phyloP scores from a whole-genome alignment of 2,888 invertebrate genomes.

The Anodontia alba region DNA sequence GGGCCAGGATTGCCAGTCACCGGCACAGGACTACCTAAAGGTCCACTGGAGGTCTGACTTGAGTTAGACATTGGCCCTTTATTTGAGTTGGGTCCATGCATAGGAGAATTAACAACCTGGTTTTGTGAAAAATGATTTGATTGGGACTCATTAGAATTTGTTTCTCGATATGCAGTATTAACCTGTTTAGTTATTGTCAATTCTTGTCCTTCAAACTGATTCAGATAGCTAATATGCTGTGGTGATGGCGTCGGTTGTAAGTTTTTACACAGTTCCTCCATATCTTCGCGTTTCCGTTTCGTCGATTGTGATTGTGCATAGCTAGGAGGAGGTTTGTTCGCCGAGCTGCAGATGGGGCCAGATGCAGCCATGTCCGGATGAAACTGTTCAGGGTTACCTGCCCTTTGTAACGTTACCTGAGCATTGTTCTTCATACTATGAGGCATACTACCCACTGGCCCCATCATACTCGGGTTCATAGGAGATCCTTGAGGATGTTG shows the following conservation, averaged over 20 bases:
- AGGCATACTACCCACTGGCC: constrained; percentile 67
- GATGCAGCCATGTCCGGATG: constrained; percentile 73
- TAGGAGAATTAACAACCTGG: constrained; percentile 77
- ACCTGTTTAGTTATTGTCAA: constrained; percentile 98
- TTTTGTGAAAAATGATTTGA: constrained; percentile 74
- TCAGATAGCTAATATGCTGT: constrained; percentile 97
- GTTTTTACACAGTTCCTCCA: constrained; percentile 90
- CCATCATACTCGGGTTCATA: constrained; percentile 64
- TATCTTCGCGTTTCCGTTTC: constrained; percentile 80
- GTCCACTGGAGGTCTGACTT: constrained; percentile 78
- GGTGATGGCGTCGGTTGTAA: constrained; percentile 94
- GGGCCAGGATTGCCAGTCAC: constrained; percentile 66
- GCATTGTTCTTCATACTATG: constrained; percentile 70
- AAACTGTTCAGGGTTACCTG: constrained; percentile 83
- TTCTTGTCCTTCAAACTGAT: constrained; percentile 98
- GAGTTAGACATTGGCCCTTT: constrained; percentile 81
- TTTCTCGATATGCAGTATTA: constrained; percentile 90
- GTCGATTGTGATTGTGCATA: constrained; percentile 82
- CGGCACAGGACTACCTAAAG: constrained; percentile 74
- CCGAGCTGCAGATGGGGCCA: constrained; percentile 53
- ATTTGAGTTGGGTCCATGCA: constrained; percentile 75
- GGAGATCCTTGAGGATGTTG: constrained; percentile 60
- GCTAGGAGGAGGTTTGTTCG: constrained; percentile 83
- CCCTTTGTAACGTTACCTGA: constrained; percentile 79
- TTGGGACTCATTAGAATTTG: constrained; percentile 67